Evolutionary conservation across 1,140 invertebrate species (phyloP).

Genomic region (Neotoxoptera formosana): DNA sequence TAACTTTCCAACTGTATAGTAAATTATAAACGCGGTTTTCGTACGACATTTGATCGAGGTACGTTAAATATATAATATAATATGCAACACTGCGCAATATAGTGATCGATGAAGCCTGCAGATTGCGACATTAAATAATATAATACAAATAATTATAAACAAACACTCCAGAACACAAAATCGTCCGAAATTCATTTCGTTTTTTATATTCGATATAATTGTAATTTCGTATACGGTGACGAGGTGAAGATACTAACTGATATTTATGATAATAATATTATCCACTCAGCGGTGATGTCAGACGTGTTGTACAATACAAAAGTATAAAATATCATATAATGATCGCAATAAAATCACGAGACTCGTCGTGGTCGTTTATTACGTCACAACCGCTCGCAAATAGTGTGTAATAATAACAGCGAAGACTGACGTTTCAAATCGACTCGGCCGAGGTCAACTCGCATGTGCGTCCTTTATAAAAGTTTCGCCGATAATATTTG

Average conservation of each 20-base stretch:
- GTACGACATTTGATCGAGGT: neutral
- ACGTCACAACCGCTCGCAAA: too few species aligned
- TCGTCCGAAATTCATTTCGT: neutral
- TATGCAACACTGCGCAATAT: neutral
- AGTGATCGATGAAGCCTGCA: neutral
- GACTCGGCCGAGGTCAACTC: neutral
- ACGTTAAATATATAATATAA: neutral
- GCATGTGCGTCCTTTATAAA: neutral
- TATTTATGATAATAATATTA: neutral
- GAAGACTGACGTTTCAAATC: neutral
- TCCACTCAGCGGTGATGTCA: neutral
- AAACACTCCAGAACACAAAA: neutral
- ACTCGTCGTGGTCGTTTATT: conserved; percentile 17
- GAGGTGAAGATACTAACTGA: neutral
- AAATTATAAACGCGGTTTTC: neutral
- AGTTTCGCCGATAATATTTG: neutral
- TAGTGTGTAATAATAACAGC: neutral
- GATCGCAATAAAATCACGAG: neutral
- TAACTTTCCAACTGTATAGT: neutral
- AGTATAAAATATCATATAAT: neutral
- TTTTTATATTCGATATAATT: neutral
- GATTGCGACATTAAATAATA: neutral
- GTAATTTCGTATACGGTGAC: neutral
- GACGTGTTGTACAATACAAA: neutral
- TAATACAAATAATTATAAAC: neutral